Conservation (phyloP, 1,140 invertebrate species). For the Drosophila neocordata region DNA sequence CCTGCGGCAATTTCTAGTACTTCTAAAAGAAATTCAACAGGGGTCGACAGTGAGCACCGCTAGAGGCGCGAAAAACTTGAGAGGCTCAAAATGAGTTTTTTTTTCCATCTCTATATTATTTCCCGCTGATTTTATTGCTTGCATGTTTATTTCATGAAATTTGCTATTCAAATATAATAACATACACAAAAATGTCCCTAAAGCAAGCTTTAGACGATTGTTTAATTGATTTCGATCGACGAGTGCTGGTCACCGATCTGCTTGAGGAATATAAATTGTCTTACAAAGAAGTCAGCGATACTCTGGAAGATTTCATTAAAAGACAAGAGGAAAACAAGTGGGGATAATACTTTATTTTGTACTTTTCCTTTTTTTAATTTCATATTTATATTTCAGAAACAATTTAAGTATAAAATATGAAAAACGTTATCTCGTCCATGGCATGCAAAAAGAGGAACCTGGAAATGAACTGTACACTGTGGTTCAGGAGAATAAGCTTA, state of each 20-base stretch:
- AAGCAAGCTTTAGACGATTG: conserved; percentile 68
- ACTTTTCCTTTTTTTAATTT: neutral
- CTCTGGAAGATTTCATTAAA: conserved; percentile 55
- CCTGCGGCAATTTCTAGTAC: neutral
- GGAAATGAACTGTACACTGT: conserved; percentile 63
- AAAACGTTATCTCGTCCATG: conserved; percentile 69
- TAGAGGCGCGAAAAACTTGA: neutral
- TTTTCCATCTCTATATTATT: neutral
- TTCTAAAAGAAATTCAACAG: neutral
- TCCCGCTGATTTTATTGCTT: neutral
- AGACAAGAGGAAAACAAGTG: conserved; percentile 38
- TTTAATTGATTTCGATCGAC: conserved; percentile 70
- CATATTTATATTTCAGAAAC: conserved; percentile 1
- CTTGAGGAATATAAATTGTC: conserved; percentile 71
- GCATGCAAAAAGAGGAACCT: conserved; percentile 29
- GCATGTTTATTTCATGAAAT: neutral
- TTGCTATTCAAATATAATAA: neutral
- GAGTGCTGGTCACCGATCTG: conserved; percentile 72
- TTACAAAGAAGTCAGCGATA: conserved; percentile 65
- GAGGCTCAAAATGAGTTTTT: neutral
- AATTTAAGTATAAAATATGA: conserved; percentile 39
- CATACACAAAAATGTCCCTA: conserved; percentile 52
- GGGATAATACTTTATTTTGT: conserved; percentile 18
- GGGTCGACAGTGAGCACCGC: neutral
- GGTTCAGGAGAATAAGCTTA: conserved; percentile 61